A percentile compares a stretch with the other conserved stretches of the same genome.
Conservation (phyloP, 2,113 vertebrate genomes). For the Typhlomys cinereus region DNA sequence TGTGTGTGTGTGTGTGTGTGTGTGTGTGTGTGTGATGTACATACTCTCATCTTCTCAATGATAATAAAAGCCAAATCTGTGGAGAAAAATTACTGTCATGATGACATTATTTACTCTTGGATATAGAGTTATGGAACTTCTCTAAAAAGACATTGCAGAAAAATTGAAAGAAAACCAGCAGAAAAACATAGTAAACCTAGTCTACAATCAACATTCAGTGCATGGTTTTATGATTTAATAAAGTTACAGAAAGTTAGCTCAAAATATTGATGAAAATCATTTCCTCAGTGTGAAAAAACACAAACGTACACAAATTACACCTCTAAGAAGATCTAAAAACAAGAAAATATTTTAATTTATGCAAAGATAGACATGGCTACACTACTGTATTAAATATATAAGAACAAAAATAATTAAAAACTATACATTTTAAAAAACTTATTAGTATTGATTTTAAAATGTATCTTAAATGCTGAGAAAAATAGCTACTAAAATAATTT, state of each 20-base stretch:
- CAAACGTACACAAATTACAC: not conserved
- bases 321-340: not conserved
- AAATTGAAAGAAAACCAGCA: not conserved
- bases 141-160: not conserved
- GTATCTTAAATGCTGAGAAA: too few relatives aligned
- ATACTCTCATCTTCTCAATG: too few relatives aligned
- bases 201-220: not conserved
- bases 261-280: not conserved
- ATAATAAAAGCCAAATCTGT: not conserved
- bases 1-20: too few relatives aligned
- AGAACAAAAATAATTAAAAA: not conserved
- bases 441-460: too few relatives aligned
- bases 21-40: not conserved
- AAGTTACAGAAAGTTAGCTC: not conserved
- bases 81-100: not conserved
- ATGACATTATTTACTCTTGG: not conserved
- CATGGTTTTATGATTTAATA: not conserved
- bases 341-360: not conserved
- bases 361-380: not conserved
- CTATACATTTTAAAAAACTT: not conserved
- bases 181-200: not conserved
- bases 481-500: too few relatives aligned
- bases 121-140: not conserved
- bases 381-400: not conserved
- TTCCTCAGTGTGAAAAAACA: not conserved